Evolutionary conservation across 2,888 invertebrate species (phyloP).

Genomic region (Ochropleura plecta): DNA sequence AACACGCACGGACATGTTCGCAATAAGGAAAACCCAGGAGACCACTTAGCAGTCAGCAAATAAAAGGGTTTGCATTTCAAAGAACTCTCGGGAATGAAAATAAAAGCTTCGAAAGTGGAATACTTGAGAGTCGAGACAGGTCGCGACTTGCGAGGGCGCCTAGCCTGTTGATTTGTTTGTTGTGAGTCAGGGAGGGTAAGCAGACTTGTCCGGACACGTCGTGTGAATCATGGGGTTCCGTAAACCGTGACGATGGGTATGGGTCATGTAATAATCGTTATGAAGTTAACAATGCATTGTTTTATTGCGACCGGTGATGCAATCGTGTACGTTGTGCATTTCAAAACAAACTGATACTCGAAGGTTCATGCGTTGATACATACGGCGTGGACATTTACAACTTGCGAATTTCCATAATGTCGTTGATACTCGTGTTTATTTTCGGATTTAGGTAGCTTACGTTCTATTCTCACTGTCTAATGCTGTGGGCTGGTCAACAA

Average conservation of each 20-base stretch:
- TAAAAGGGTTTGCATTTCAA: slow-evolving; percentile 50
- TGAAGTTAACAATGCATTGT: slow-evolving; percentile 35
- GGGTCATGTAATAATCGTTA: slow-evolving; percentile 16
- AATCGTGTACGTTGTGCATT: slow-evolving; percentile 15
- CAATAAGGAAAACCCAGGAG: slow-evolving; percentile 54
- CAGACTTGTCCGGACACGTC: slow-evolving; percentile 52
- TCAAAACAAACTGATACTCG: slow-evolving; percentile 2
- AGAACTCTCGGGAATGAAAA: slow-evolving; percentile 54
- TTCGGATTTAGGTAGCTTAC: not conserved
- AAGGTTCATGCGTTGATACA: not conserved
- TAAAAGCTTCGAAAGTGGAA: slow-evolving; percentile 59
- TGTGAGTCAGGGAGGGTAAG: slow-evolving; percentile 51
- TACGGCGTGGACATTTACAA: not conserved
- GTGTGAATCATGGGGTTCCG: slow-evolving; percentile 49
- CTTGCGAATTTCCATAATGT: not conserved
- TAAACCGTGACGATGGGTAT: slow-evolving; percentile 1
- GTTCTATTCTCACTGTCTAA: not conserved
- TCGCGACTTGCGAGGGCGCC: slow-evolving; percentile 51
- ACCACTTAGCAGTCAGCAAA: slow-evolving; percentile 39
- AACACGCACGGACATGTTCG: slow-evolving; percentile 50
- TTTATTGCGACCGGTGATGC: slow-evolving; percentile 36
- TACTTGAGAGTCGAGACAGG: slow-evolving; percentile 49
- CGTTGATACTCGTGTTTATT: not conserved
- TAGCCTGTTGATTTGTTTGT: slow-evolving; percentile 38
- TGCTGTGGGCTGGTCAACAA: not conserved